Conservation (phyloP, 2,113 vertebrate genomes). For the Phylloscopus trochilus region DNA sequence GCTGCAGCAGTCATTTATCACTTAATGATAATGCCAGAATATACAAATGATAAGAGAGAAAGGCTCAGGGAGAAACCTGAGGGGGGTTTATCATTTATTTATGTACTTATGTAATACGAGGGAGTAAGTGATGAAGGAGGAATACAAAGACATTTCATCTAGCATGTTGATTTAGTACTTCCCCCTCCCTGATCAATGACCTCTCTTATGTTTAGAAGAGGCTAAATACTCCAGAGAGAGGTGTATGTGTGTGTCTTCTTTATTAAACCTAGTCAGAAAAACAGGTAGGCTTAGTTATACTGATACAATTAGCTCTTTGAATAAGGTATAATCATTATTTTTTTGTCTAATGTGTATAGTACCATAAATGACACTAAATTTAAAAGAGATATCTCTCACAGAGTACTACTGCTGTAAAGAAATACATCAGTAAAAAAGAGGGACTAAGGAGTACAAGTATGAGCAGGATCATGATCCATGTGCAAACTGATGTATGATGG, state of each 20-base stretch:
- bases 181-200: background rate
- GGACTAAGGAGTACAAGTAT: background rate
- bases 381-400: background rate
- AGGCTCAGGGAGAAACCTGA: background rate
- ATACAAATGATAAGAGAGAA: constrained; percentile 23
- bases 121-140: background rate
- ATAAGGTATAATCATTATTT: background rate
- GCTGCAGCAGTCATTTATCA: background rate
- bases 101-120: background rate
- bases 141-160: constrained; percentile 20
- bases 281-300: background rate
- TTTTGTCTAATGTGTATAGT: background rate
- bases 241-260: background rate
- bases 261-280: background rate
- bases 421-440: background rate
- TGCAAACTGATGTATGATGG: background rate
- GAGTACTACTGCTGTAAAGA: background rate
- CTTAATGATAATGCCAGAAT: background rate
- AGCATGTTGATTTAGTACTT: constrained; percentile 8
- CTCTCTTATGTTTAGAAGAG: background rate
- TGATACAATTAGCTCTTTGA: background rate
- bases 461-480: background rate
- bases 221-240: background rate
- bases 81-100: constrained; percentile 23
- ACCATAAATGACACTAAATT: background rate